A percentile compares a stretch with the other conserved stretches of the same genome.
phyloP scores from a whole-genome alignment of 2,113 vertebrate species.

The Lophotis ruficrista region DNA sequence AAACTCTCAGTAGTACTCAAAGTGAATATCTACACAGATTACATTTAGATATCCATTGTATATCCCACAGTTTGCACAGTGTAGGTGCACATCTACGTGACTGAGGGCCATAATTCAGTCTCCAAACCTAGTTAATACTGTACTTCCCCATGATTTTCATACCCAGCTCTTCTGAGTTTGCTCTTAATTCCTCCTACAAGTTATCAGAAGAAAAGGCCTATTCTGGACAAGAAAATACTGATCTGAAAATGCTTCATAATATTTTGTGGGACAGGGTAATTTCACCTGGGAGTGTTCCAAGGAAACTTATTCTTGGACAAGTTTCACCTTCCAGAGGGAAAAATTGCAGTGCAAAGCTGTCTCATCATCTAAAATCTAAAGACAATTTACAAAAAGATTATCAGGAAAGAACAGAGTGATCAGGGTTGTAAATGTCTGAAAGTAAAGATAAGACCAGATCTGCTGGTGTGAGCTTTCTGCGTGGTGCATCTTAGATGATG shows the following conservation, averaged over 20 bases:
- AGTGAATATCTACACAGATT: background rate
- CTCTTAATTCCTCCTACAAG: background rate
- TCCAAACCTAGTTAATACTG: background rate
- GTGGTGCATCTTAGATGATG: constrained; percentile 2
- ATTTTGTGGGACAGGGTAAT: background rate
- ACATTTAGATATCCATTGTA: background rate
- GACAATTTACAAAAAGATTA: background rate
- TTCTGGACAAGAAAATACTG: background rate
- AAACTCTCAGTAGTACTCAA: background rate
- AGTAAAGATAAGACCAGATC: constrained; percentile 37
- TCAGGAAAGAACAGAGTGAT: background rate
- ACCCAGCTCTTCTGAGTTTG: background rate
- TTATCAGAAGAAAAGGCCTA: background rate
- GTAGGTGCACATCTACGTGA: background rate
- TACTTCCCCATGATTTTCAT: background rate
- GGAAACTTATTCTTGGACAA: background rate
- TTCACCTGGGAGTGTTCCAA: background rate
- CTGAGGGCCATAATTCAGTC: background rate
- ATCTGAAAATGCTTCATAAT: background rate
- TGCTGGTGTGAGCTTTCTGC: background rate
- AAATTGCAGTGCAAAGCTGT: background rate
- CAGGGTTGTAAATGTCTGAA: background rate
- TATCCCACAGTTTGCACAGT: background rate
- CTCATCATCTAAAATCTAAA: constrained; percentile 9
- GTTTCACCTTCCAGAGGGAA: background rate